Evolutionary conservation across 2,797 vertebrate genomes (phyloP).

Genomic region (Australoheros facetus): DNA sequence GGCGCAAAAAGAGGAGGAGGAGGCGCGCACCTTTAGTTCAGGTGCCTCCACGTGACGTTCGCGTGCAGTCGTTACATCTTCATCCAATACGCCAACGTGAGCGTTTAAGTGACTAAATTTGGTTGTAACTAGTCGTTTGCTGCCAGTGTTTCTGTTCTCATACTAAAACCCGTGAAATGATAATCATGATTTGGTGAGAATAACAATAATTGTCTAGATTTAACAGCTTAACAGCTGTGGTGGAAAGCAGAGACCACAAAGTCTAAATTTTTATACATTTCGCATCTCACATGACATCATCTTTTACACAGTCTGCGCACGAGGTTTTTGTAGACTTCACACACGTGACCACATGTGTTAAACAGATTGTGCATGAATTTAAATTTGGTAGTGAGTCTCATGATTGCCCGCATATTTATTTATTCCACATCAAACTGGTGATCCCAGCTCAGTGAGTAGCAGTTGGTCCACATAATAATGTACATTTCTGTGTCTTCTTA

Average conservation of each 20-base stretch:
- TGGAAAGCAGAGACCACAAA: not conserved
- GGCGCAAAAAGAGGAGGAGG: conserved; percentile 76
- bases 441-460: not conserved
- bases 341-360: not conserved
- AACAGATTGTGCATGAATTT: not conserved
- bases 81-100: no score
- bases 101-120: not conserved
- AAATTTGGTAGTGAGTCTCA: not conserved
- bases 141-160: not conserved
- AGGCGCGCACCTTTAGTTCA: conserved; percentile 62
- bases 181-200: not conserved
- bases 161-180: not conserved
- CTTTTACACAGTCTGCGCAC: not conserved
- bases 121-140: not conserved
- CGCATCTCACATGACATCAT: not conserved
- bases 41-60: conserved; percentile 52
- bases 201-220: not conserved
- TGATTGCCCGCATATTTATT: not conserved
- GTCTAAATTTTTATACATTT: not conserved
- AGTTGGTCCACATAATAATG: not conserved
- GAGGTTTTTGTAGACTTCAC: not conserved
- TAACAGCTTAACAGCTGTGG: not conserved
- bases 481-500: not conserved
- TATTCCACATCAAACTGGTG: not conserved
- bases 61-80: not conserved